These are phyloP conservation scores for Dicerorhinus sumatrensis DNA, from an alignment of 2,113 vertebrate genomes.

Conservation along the genomic window DNA sequence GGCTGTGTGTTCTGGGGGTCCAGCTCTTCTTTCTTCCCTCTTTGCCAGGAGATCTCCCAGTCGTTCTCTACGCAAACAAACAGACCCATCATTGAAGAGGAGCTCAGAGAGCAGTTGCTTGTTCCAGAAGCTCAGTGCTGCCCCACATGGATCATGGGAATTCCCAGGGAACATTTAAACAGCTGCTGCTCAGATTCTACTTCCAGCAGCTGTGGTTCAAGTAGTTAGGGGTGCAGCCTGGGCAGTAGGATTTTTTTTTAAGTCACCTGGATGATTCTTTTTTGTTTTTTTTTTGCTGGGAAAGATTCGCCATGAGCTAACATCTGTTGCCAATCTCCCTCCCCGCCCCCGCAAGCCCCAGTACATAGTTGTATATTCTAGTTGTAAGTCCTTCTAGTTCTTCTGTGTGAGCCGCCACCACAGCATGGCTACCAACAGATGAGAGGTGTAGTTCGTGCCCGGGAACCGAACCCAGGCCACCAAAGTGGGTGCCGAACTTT, in stretches of 20 bases:
- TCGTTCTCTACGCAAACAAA: fast-evolving
- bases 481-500: not conserved
- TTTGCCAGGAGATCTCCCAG: fast-evolving
- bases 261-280: not conserved
- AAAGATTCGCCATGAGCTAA: no score
- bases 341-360: no score
- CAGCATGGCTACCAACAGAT: no score
- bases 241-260: not conserved
- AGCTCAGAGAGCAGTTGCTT: not conserved
- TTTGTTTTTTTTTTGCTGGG: no score
- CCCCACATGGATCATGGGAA: fast-evolving
- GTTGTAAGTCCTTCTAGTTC: no score
- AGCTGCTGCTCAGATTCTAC: not conserved
- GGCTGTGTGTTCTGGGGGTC: not conserved
- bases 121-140: not conserved
- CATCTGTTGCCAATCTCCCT: no score
- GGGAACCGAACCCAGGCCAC: not conserved
- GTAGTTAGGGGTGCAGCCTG: not conserved
- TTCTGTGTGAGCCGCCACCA: no score
- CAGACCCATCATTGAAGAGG: no score
- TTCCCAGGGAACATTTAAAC: not conserved
- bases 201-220: fast-evolving
- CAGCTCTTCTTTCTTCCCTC: not conserved
- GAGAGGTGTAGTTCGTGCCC: no score
- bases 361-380: no score